Evolutionary conservation across 2,797 vertebrate genomes (phyloP), one percentile per base, ranked within the genome.

Genomic region (Mormyrops boulengeri): DNA sequence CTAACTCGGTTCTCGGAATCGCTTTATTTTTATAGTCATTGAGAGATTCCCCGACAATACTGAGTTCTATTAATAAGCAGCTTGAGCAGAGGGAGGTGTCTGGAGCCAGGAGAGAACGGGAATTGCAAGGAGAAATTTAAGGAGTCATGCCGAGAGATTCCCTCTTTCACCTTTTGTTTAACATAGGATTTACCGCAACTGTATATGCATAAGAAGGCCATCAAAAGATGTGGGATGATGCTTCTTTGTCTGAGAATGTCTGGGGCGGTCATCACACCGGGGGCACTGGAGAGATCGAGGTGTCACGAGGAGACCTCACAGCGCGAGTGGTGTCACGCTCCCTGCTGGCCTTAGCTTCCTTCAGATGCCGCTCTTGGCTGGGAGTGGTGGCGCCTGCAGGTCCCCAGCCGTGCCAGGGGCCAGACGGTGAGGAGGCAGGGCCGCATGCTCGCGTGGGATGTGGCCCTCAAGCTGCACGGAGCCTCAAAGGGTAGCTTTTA

Each of bases 21-120:
- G 92, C 93, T 94, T 93, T 94, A 90, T 94, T 96, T 95, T 95
- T 94, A 95, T 93, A 94, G 93, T 93, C 90, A 88, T 93, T 93
- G 90, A 94, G 94, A 94, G 94, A 95, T 95, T 95, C 93, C 93
- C 94, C 91, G 91, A 86, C 93, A 92, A 94, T 94, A 95, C 94
- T 93, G 89, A 93, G 92, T 95, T 95, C 95, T 96, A 95, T 95
- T 95, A 94, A 94, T 95, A 95, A 94, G 92, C 89, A 93, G 92
- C 89, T 90, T 86, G 2, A 82, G 38, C 62, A 91, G 90, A 19
- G 89, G 66, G 55, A 91, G 94, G 93, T 90, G 94, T 93, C 94
- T 87, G 44, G 90, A 52, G 69, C 52, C 26, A 89, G 77, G 73
- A 47, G 52, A 82, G 73, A 55, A 47, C 12, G 38, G 88, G 41